These are phyloP conservation scores for Bellardia pandia DNA, from an alignment of 2,888 invertebrate genomes.

Conservation along the genomic window DNA sequence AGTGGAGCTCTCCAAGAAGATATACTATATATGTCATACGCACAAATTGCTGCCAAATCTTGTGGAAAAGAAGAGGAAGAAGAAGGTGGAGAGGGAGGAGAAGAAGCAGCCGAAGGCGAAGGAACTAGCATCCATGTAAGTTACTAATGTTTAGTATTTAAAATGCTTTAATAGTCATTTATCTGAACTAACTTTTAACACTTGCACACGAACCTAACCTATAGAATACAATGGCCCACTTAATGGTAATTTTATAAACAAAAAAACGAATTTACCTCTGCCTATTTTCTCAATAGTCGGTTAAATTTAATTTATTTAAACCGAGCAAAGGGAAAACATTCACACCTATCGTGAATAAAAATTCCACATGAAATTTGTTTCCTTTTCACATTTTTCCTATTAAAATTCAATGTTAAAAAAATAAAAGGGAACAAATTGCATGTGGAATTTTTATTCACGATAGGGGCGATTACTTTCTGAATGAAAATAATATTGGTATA, in stretches of 20 bases:
- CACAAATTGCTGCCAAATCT: constrained; percentile 98
- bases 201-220: constrained; percentile 51
- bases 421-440: no score
- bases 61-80: constrained; percentile 99
- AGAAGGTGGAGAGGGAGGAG: constrained; percentile 91
- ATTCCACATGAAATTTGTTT: no score
- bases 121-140: constrained; percentile 97
- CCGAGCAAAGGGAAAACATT: no score
- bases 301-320: neutral
- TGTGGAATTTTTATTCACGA: no score
- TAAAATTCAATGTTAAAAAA: no score
- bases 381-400: no score
- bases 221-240: constrained; percentile 77
- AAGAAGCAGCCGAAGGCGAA: constrained; percentile 88
- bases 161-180: constrained; percentile 47
- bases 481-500: neutral
- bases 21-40: constrained; percentile 98
- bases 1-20: constrained; percentile 97
- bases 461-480: neutral
- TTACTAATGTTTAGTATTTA: constrained; percentile 73
- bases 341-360: no score
- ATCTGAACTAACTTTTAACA: constrained; percentile 61
- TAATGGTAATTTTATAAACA: constrained; percentile 77
- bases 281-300: no score
- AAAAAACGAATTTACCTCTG: neutral